These are phyloP conservation scores for Centropyge bicolor DNA, from an alignment of 2,797 vertebrate genomes.

Conservation along the genomic window DNA sequence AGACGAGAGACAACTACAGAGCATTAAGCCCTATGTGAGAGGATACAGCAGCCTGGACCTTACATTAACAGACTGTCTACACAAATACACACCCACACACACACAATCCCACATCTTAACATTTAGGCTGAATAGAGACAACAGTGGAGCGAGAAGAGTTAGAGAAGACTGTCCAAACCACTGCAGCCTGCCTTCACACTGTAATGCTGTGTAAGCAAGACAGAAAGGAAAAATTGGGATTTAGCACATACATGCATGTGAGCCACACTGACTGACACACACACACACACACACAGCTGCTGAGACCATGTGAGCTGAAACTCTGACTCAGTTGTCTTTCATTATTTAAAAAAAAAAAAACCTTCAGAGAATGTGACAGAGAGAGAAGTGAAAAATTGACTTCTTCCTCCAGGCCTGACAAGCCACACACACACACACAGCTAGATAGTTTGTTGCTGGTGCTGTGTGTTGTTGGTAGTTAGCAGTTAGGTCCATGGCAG, in stretches of 20 bases:
- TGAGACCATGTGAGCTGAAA: slow-evolving; percentile 62
- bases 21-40: neutral
- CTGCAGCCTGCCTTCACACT: slow-evolving; percentile 45
- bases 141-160: slow-evolving; percentile 27
- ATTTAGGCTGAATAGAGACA: slow-evolving; percentile 26
- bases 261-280: slow-evolving; percentile 33
- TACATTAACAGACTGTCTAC: slow-evolving; percentile 22
- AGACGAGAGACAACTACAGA: slow-evolving; percentile 11
- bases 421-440: slow-evolving; percentile 17
- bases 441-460: too few species aligned
- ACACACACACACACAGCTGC: slow-evolving; percentile 40
- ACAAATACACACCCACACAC: neutral
- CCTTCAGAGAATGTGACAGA: slow-evolving; percentile 26
- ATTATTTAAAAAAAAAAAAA: slow-evolving; percentile 32
- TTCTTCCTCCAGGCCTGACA: slow-evolving; percentile 13
- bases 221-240: slow-evolving; percentile 43
- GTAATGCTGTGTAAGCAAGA: slow-evolving; percentile 53
- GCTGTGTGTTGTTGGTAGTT: slow-evolving; percentile 55
- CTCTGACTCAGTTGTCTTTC: slow-evolving; percentile 42
- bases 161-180: slow-evolving; percentile 52
- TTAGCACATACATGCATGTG: slow-evolving; percentile 55
- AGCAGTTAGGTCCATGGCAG: slow-evolving; percentile 66
- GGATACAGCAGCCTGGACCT: slow-evolving; percentile 5
- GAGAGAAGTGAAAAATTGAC: slow-evolving; percentile 22
- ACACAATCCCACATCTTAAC: neutral